These are phyloP conservation scores for Lepus oiostolus DNA, from an alignment of 2,797 vertebrate species.

Conservation along the genomic window DNA sequence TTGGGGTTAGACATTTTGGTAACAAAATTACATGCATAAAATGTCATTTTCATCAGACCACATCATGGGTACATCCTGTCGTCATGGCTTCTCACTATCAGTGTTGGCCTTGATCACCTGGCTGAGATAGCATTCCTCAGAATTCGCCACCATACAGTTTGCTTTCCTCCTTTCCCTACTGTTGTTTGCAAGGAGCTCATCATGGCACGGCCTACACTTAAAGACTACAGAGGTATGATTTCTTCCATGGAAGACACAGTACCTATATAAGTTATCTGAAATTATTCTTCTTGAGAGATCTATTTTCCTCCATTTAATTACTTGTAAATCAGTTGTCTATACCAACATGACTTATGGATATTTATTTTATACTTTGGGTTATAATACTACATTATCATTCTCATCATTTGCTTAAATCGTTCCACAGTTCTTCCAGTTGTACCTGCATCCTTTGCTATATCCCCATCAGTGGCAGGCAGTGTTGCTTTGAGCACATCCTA, in stretches of 20 bases:
- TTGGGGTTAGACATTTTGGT: neutral
- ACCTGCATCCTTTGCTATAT: neutral
- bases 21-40: neutral
- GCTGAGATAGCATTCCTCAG: neutral
- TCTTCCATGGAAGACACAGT: neutral
- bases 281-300: neutral
- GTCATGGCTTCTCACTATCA: neutral
- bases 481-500: neutral
- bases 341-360: neutral
- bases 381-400: neutral
- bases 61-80: neutral
- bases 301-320: neutral
- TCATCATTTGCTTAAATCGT: constrained; percentile 33
- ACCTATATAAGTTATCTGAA: neutral
- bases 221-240: neutral
- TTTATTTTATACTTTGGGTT: constrained; percentile 47
- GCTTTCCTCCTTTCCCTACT: neutral
- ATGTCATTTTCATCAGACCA: neutral
- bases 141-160: neutral
- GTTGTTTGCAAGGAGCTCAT: neutral
- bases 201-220: neutral
- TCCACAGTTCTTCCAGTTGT: neutral
- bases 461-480: too few species aligned
- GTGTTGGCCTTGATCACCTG: neutral
- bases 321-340: constrained; percentile 2